Conservation (phyloP, 1,140 invertebrate genomes). For the Drosophila pectinifera region DNA sequence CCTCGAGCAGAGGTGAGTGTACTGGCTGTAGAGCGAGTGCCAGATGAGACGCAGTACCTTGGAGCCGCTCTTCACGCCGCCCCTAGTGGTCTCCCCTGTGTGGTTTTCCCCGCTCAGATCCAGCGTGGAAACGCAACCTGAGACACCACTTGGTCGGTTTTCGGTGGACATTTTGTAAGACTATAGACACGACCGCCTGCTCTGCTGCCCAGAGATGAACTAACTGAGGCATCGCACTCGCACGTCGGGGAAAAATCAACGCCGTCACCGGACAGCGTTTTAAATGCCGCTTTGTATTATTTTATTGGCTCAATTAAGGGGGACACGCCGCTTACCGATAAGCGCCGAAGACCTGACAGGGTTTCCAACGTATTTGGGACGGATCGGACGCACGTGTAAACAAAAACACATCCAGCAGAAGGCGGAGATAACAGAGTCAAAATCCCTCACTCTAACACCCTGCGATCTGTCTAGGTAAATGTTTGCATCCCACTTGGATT, state of each 20-base stretch:
- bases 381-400: slow-evolving; percentile 51
- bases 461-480: slow-evolving; percentile 23
- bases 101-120: slow-evolving; percentile 53
- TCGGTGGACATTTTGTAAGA: slow-evolving; percentile 45
- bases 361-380: slow-evolving; percentile 20
- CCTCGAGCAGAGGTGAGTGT: slow-evolving; percentile 63
- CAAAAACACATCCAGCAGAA: slow-evolving; percentile 33
- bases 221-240: slow-evolving; percentile 53
- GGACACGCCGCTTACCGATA: slow-evolving; percentile 55
- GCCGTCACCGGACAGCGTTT: slow-evolving; percentile 50
- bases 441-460: slow-evolving; percentile 9
- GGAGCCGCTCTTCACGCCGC: slow-evolving; percentile 54
- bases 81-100: slow-evolving; percentile 1
- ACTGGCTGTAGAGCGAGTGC: slow-evolving; percentile 75
- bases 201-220: slow-evolving; percentile 65
- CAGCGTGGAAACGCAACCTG: slow-evolving; percentile 66
- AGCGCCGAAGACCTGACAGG: slow-evolving; percentile 40
- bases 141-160: slow-evolving; percentile 35
- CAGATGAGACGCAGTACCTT: slow-evolving; percentile 76
- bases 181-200: slow-evolving; percentile 47
- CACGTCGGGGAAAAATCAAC: slow-evolving; percentile 57
- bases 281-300: slow-evolving; percentile 78
- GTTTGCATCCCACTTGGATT: slow-evolving; percentile 26
- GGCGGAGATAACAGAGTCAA: slow-evolving; percentile 15
- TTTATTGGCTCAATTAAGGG: slow-evolving; percentile 80